Percentiles rank a stretch among this genome's conserved stretches.
These are phyloP conservation scores for Philonicus albiceps DNA, from an alignment of 2,888 invertebrate genomes.

Conservation along the genomic window DNA sequence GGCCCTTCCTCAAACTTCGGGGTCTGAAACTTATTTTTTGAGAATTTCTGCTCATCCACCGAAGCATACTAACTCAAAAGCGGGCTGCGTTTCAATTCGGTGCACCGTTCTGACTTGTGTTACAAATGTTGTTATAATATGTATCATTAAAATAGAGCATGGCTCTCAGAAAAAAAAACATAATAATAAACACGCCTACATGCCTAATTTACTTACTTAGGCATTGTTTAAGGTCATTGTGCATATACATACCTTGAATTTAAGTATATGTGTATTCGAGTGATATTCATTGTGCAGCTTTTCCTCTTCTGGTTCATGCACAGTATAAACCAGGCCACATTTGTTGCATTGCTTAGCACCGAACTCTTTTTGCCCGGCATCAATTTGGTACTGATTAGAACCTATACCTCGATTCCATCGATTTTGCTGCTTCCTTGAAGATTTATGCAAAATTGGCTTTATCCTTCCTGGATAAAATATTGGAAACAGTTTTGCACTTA, in stretches of 20 bases:
- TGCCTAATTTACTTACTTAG: no score
- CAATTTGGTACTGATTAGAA: slow-evolving; percentile 76
- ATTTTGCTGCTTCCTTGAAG: slow-evolving; percentile 4
- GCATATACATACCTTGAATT: slow-evolving; percentile 63
- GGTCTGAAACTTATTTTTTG: no score
- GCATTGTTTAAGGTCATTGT: slow-evolving; percentile 26
- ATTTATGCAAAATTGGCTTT: slow-evolving; percentile 42
- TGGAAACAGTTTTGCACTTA: slow-evolving; percentile 62
- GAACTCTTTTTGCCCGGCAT: slow-evolving; percentile 84
- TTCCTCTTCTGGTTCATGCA: slow-evolving; percentile 78
- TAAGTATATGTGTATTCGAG: slow-evolving; percentile 69
- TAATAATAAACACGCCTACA: no score
- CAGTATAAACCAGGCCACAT: slow-evolving; percentile 68
- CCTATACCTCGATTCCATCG: slow-evolving; percentile 59
- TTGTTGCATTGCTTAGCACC: slow-evolving; percentile 77
- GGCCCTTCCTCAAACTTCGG: no score
- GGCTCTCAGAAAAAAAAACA: no score
- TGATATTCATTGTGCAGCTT: slow-evolving; percentile 78
- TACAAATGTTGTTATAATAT: no score
- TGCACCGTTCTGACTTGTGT: no score
- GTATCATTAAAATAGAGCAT: no score
- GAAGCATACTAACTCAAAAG: no score
- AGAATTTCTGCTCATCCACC: no score
- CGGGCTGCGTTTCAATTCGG: no score
- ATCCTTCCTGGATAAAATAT: slow-evolving; percentile 58